Base-by-base conservation (phyloP, 2,113 vertebrate species). In the Eulacestoma nigropectus region DNA sequence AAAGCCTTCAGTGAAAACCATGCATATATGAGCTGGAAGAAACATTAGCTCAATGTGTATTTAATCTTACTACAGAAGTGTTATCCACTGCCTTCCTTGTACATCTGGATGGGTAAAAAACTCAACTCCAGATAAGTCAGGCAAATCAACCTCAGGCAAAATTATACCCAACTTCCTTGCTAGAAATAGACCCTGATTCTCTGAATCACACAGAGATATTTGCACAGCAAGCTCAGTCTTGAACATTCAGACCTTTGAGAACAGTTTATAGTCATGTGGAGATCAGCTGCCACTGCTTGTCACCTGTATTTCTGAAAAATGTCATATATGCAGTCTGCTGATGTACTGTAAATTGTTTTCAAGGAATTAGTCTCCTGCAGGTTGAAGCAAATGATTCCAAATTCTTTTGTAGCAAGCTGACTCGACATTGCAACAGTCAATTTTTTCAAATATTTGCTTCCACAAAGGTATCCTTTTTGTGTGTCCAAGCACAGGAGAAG, bases 251-350 rank as follows among this genome's bases (percentile, higher is more conserved):
- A 39, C 56, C 47, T 88, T 82, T 81, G 49, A 86, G 82, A 96
- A 85, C 37, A 75, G 55, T 65, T 90, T 75, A 88, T 17, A 91
- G 32, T 85, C 82, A 55, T 42, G 42, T 56, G 62, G 87, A 96
- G 91, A 93, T 94, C 87, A 94, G 68, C 79, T 94, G 89, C 69
- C 72, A 53, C 35, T 29, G 21, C 70, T 70, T 78, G 59, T 93
- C 81, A 88, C 63, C 59, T 90, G 42, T 59, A 59, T 81, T 81
- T 65, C 79, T 87, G 72, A 67, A 50, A 72, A 93, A 73, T 63
- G 19, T 23, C 39, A 75, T 30, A 29, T 16, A n/a, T n/a, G 25
- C 52, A 65, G 63, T 62, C 59, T 65, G 60, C 79, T 0, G 2
- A 79, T n/a, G 47, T 46, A 44, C 23, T 33, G 62, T 29, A 72